A percentile compares a stretch with the other conserved stretches of the same genome.
These are phyloP conservation scores for Cebidichthys violaceus DNA, from an alignment of 2,113 vertebrate genomes.

Conservation along the genomic window DNA sequence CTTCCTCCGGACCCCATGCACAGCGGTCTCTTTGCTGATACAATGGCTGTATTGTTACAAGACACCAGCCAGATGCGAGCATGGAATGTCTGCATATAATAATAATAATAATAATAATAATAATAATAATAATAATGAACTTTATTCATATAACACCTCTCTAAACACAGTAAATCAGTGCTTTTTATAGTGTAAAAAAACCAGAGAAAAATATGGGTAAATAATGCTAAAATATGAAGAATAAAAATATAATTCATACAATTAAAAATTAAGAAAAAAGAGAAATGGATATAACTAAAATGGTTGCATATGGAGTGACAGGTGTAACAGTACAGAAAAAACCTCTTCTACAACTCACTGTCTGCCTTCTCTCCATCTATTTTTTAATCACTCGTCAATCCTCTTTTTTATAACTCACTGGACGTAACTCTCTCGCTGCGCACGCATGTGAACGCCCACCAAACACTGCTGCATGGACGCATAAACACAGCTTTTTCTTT, in stretches of 20 bases:
- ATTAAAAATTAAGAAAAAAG: background rate
- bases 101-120: background rate
- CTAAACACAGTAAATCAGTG: background rate
- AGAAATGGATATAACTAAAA: background rate
- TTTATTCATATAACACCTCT: background rate
- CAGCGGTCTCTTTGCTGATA: slow-evolving; percentile 14
- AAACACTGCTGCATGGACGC: background rate
- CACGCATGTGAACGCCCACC: background rate
- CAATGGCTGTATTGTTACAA: slow-evolving; percentile 10
- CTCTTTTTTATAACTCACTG: slow-evolving; percentile 1
- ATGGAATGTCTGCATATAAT: background rate
- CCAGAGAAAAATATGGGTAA: background rate
- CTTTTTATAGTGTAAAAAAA: background rate
- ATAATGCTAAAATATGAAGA: too few relatives aligned
- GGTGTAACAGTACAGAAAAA: background rate
- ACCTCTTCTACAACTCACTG: background rate
- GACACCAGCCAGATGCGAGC: slow-evolving; percentile 16
- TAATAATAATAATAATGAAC: background rate
- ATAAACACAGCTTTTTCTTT: slow-evolving; percentile 29
- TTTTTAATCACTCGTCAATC: background rate
- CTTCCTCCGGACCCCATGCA: background rate
- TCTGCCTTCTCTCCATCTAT: background rate
- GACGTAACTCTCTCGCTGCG: background rate
- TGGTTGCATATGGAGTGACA: background rate
- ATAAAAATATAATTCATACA: background rate